Evolutionary conservation across 1,140 invertebrate genomes (phyloP).

Genomic region (Coelopa frigida): DNA sequence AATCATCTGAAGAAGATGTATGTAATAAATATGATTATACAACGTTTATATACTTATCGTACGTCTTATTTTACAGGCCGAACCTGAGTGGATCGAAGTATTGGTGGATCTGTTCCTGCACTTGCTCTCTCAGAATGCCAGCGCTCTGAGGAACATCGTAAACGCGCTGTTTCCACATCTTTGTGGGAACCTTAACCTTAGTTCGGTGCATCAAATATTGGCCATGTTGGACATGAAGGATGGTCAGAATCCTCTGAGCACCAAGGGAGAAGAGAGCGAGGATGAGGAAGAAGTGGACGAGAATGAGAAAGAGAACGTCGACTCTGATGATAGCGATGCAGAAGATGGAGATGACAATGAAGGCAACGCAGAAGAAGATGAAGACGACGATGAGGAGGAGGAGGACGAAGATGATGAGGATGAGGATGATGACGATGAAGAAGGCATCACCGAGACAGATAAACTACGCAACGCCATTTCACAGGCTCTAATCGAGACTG

Average conservation of each 20-base stretch:
- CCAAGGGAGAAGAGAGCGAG: slow-evolving; percentile 46
- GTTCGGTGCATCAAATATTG: slow-evolving; percentile 63
- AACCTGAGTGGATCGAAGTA: slow-evolving; percentile 72
- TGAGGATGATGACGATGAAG: slow-evolving; percentile 46
- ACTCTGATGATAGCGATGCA: slow-evolving; percentile 36
- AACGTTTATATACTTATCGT: background rate
- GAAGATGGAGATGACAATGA: slow-evolving; percentile 38
- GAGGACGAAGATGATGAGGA: slow-evolving; percentile 38
- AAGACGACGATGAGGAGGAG: slow-evolving; percentile 36
- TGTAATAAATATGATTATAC: background rate
- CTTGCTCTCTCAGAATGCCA: slow-evolving; percentile 61
- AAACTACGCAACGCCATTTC: slow-evolving; percentile 57
- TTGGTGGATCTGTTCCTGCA: slow-evolving; percentile 68
- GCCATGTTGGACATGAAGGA: slow-evolving; percentile 62
- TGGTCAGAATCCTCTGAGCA: slow-evolving; percentile 53
- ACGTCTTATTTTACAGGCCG: slow-evolving; percentile 22
- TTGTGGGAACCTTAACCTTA: slow-evolving; percentile 58
- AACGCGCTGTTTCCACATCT: slow-evolving; percentile 65
- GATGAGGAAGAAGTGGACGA: slow-evolving; percentile 34
- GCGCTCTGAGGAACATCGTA: slow-evolving; percentile 60
- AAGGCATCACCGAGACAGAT: slow-evolving; percentile 55
- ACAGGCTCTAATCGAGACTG: slow-evolving; percentile 54
- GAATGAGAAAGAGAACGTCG: slow-evolving; percentile 39
- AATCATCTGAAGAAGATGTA: background rate
- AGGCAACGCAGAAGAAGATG: slow-evolving; percentile 45